Base-by-base conservation (phyloP, 2,888 invertebrate species). In the Eupithecia pulchellata region DNA sequence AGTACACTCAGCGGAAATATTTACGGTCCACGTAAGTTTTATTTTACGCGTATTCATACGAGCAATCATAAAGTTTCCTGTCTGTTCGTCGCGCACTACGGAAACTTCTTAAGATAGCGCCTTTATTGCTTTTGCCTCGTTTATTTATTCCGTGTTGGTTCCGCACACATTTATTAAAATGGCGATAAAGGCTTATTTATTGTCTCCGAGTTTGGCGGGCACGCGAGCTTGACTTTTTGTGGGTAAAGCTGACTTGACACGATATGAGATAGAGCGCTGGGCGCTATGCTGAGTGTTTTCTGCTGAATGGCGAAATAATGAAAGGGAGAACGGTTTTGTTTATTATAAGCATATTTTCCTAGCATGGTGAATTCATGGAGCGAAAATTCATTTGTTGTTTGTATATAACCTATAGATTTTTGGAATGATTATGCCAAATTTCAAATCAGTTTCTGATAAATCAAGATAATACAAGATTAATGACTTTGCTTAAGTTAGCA, bases 161-260 rank as follows among this genome's bases (percentile, higher is more conserved):
- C 87, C 87, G 82, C 81, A 87, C 85, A 88, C 90, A 91, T 93
- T 91, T 92, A 92, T 92, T 92, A 92, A 91, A 92, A 92, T 90
- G 86, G 92, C 88, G 92, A 93, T 93, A 92, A 91, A 90, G 86
- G 85, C 78, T 88, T 91, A 92, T 93, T 93, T 93, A 93, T 93
- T 90, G 91, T 92, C 88, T 86, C 82, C 79, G 81, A 86, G 87
- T 87, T 87, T 79, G 84, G 83, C 83, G 84, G 86, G 84, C 92
- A 93, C 92, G 93, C 92, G 82, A 92, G 82, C 86, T 67, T 78
- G 78, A 76, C 80, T 78, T 75, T 75, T 76, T 76, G 76, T 73
- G 73, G 72, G 72, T 64, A 73, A 72, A 74, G 75, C 78, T 76
- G 78, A 78, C 72, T 73, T 73, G 78, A 76, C 78, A 76, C 78